Base-by-base conservation (phyloP, 2,888 invertebrate species). In the Cryptophagus acutangulus region DNA sequence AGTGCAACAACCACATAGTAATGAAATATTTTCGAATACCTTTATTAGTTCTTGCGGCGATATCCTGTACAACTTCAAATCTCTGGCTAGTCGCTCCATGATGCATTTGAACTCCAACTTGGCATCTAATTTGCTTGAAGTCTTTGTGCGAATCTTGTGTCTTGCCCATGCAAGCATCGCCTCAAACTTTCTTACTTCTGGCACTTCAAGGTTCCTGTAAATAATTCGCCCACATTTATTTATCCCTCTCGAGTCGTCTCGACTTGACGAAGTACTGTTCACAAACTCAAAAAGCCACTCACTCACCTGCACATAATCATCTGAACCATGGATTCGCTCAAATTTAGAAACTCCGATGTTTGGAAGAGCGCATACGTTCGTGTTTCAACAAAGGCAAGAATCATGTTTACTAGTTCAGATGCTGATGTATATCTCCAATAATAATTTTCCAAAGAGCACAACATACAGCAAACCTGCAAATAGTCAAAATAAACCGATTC, bases 391-490 rank as follows among this genome's bases (percentile, higher is more conserved):
- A 88, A 93, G 14, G 88, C 86, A 46, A 93, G 74, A 57, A 93
- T 92, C 89, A 92, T 92, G 71, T 93, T 92, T 51, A 93, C 91
- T 60, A 93, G 73, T 69, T 93, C 92, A 16, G 90, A 88, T 33
- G 92, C 93, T 41, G 92, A 92, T 20, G 90, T 91, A 69, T 93
- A 93, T 48, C 93, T 80, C 93, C 93, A 93, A 69, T 90, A 92
- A 70, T 93, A 93, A 68, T 92, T 93, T 69, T 93, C 93, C 65
- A 93, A 72, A 29, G 89, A 87, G 68, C 87, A 87, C 40, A 93
- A 76, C 93, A 93, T 93, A 51, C 84, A 82, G 71, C 92, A 92
- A n/a, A 84, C 82, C 84, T 84, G 67, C 24, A 67, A n/a, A n/a
- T n/a, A n/a, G n/a, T n/a, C n/a, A n/a, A n/a, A n/a, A n/a, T n/a